phyloP scores from a whole-genome alignment of 2,888 invertebrate genomes.

The Seladonia tumulorum region DNA sequence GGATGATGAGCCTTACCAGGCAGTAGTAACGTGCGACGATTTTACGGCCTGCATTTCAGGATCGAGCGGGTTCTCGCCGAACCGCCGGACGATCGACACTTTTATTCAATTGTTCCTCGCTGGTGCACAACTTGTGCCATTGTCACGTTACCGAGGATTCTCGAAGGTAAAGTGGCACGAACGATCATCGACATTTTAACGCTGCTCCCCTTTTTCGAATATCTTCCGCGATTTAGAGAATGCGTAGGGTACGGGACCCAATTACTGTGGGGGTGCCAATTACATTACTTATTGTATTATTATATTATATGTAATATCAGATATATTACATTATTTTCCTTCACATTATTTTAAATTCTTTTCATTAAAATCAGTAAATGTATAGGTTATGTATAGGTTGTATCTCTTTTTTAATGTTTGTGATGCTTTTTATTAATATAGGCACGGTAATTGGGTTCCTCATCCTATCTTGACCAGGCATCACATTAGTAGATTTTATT shows the following conservation, averaged over 20 bases:
- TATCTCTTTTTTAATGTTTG: no score
- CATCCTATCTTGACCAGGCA: neutral
- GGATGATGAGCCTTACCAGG: constrained; percentile 37
- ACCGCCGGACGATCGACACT: neutral
- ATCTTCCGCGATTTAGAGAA: neutral
- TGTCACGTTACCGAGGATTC: neutral
- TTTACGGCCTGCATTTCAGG: constrained; percentile 17
- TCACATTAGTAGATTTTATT: neutral
- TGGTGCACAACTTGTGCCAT: neutral
- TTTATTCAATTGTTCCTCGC: neutral
- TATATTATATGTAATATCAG: no score
- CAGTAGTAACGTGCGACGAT: constrained; percentile 56
- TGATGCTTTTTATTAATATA: no score
- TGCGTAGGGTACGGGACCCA: neutral
- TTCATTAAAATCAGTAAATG: no score
- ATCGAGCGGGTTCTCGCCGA: neutral
- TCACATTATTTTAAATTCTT: no score
- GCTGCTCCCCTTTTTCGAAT: neutral
- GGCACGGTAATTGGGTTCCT: no score
- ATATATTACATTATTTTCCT: no score
- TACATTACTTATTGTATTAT: no score
- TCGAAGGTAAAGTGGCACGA: neutral
- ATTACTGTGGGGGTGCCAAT: no score
- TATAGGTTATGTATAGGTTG: no score
- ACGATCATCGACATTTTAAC: neutral